Percentiles rank a stretch among this genome's conserved stretches.
phyloP scores from a whole-genome alignment of 64 coral and sea anemone genomes.

The Cladopsammia gracilis region DNA sequence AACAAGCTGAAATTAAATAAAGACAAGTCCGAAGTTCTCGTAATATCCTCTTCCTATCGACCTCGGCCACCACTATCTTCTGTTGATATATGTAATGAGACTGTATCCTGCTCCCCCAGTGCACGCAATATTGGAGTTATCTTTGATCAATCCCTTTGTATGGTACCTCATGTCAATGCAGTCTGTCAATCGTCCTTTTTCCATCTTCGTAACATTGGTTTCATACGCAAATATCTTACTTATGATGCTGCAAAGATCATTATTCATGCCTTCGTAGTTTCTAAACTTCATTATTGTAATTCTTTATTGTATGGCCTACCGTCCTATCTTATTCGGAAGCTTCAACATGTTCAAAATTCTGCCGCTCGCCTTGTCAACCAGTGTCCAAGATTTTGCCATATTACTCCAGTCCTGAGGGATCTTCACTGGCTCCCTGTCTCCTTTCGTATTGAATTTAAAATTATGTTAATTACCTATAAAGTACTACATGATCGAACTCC shows the following conservation, averaged over 20 bases:
- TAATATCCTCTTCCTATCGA: constrained; percentile 28
- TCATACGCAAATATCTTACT: constrained; percentile 53
- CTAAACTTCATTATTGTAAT: too few species aligned
- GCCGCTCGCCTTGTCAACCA: constrained; percentile 30
- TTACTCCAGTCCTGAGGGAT: constrained; percentile 30
- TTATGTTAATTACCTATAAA: too few species aligned
- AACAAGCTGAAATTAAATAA: too few species aligned
- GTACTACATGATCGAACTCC: too few species aligned
- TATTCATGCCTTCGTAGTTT: too few species aligned
- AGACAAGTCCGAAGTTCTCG: constrained; percentile 54
- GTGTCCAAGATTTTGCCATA: constrained; percentile 22
- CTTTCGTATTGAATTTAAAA: too few species aligned
- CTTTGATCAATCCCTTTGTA: too few species aligned
- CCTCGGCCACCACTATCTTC: neutral
- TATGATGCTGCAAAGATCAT: constrained; percentile 20
- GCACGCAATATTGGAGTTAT: constrained; percentile 33
- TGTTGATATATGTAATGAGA: constrained; percentile 4
- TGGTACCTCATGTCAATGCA: constrained; percentile 51
- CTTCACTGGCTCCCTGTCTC: too few species aligned
- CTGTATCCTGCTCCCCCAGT: neutral
- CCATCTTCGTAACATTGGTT: constrained; percentile 46
- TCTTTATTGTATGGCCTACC: constrained; percentile 31
- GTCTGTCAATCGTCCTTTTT: constrained; percentile 62
- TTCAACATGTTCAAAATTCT: constrained; percentile 56
- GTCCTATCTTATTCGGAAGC: constrained; percentile 31